Evolutionary conservation across 2,797 vertebrate genomes (phyloP).

Genomic region (Cossypha caffra): DNA sequence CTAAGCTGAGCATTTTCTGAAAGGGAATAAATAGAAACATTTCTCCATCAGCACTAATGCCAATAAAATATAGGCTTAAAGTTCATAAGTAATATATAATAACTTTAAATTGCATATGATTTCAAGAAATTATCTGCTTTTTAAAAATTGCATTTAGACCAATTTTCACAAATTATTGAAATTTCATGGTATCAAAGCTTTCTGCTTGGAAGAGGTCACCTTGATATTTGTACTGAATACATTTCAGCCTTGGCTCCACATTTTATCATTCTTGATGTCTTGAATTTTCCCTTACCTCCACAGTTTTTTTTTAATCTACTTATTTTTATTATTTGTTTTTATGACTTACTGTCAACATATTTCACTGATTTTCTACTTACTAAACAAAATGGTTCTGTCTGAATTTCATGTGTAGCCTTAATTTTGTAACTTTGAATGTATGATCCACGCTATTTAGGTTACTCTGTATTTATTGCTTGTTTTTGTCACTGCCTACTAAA

Average conservation of each 20-base stretch:
- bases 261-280: constrained; percentile 17
- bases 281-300: constrained; percentile 38
- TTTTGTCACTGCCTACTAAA: constrained; percentile 28
- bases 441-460: background rate
- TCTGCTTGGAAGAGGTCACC: constrained; percentile 15
- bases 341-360: constrained; percentile 61
- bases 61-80: constrained; percentile 16
- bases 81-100: background rate
- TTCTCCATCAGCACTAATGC: background rate
- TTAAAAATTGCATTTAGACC: background rate
- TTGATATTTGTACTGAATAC: constrained; percentile 11
- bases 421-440: constrained; percentile 54
- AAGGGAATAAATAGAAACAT: constrained; percentile 46
- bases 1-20: constrained; percentile 27
- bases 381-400: constrained; percentile 40
- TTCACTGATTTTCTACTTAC: constrained; percentile 52
- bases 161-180: background rate
- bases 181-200: background rate
- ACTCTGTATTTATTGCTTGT: constrained; percentile 34
- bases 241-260: background rate
- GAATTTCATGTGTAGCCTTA: constrained; percentile 16
- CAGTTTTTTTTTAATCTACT: constrained; percentile 35
- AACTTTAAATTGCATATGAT: constrained; percentile 3
- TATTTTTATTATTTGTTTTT: constrained; percentile 66
- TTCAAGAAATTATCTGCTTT: constrained; percentile 5